Percentiles rank a stretch among this genome's conserved stretches.
Conservation (phyloP, 2,113 vertebrate species). For the Pseudolaguvia tuberculata region DNA sequence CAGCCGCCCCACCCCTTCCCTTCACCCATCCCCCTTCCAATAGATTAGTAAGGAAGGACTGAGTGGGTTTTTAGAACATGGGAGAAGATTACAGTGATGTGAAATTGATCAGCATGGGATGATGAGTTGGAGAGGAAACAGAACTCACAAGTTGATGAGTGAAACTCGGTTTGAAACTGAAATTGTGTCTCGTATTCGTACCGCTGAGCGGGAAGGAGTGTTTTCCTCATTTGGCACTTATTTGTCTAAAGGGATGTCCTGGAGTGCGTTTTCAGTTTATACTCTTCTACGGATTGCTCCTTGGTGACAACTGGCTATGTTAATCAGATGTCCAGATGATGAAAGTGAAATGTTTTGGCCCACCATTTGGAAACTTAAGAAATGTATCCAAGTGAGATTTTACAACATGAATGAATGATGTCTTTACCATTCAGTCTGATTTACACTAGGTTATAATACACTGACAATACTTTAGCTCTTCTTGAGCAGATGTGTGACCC, state of each 20-base stretch:
- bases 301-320: background rate
- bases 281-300: background rate
- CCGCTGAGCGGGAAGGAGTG: background rate
- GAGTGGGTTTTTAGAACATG: background rate
- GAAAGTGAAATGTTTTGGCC: background rate
- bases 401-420: too few relatives aligned
- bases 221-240: constrained; percentile 1
- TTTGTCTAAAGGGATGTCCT: constrained; percentile 2
- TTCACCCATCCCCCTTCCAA: too few relatives aligned
- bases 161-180: too few relatives aligned
- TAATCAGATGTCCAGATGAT: constrained; percentile 2
- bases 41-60: background rate
- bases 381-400: too few relatives aligned
- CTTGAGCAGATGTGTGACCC: too few relatives aligned
- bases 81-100: background rate
- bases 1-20: too few relatives aligned
- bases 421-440: too few relatives aligned
- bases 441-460: too few relatives aligned
- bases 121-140: background rate
- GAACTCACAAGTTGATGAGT: background rate
- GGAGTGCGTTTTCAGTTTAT: background rate
- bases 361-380: background rate
- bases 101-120: background rate
- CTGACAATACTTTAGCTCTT: too few relatives aligned
- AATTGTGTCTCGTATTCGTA: too few relatives aligned